A percentile compares a stretch with the other conserved stretches of the same genome.
phyloP scores from a whole-genome alignment of 2,797 vertebrate species.

The Chelmon rostratus region DNA sequence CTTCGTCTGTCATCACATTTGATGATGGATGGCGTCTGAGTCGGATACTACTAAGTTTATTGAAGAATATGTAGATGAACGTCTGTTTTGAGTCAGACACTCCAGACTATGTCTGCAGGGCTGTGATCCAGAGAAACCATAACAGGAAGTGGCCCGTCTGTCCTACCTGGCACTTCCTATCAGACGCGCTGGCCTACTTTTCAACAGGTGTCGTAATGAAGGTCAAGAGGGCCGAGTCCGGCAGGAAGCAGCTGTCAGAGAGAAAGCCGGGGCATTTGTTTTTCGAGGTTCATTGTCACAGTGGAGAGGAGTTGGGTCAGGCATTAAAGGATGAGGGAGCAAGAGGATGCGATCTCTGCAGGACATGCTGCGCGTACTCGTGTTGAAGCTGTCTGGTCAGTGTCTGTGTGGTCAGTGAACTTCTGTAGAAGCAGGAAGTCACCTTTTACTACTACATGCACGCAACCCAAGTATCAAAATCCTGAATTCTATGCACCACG shows the following conservation, averaged over 20 bases:
- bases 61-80: conserved; percentile 1
- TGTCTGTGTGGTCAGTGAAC: conserved; percentile 38
- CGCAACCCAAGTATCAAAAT: conserved; percentile 5
- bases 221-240: conserved; percentile 43
- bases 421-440: conserved; percentile 31
- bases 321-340: not conserved
- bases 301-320: conserved; percentile 32
- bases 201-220: conserved; percentile 32
- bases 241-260: conserved; percentile 74
- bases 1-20: conserved; percentile 12
- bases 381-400: not conserved
- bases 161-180: conserved; percentile 62
- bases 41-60: not conserved
- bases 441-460: conserved; percentile 17
- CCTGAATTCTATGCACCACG: not conserved
- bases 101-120: not conserved
- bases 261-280: conserved; percentile 58
- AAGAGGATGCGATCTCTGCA: conserved; percentile 10
- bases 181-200: conserved; percentile 70
- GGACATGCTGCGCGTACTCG: not conserved
- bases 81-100: conserved; percentile 18
- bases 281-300: conserved; percentile 66
- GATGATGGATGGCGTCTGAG: conserved; percentile 4
- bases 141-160: conserved; percentile 56
- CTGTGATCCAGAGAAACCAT: conserved; percentile 20